These are phyloP conservation scores for Varanus salvator DNA, from an alignment of 2,113 vertebrate genomes.

Conservation along the genomic window DNA sequence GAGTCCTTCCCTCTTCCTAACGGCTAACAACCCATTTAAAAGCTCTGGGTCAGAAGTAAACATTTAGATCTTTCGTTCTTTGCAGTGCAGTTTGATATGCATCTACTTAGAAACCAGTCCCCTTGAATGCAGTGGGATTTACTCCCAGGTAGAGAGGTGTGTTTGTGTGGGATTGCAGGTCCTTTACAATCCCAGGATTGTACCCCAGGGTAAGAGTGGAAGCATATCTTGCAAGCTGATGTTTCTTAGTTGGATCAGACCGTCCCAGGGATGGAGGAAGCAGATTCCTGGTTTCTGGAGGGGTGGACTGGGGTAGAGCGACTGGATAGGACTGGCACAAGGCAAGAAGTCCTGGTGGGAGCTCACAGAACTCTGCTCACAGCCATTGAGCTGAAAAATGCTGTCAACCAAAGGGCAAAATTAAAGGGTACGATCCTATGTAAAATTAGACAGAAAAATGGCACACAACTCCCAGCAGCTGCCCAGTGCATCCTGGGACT, in stretches of 20 bases:
- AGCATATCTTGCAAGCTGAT: background rate
- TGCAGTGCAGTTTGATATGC: no score
- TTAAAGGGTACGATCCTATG: no score
- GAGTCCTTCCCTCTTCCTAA: background rate
- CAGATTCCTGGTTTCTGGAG: background rate
- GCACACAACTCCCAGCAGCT: no score
- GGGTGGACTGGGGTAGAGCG: background rate
- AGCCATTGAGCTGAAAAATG: constrained; percentile 63
- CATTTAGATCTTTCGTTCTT: background rate
- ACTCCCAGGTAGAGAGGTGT: background rate
- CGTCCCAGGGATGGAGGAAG: background rate
- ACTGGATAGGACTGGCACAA: background rate
- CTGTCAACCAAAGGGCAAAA: constrained; percentile 81
- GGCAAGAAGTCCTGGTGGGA: background rate
- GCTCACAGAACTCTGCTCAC: constrained; percentile 35
- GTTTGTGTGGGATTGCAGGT: background rate
- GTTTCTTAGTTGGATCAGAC: background rate
- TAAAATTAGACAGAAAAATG: no score
- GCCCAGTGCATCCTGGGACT: no score
- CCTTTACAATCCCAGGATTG: background rate
- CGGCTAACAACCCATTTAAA: background rate
- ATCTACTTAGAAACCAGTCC: background rate
- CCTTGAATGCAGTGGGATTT: background rate
- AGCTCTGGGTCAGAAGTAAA: background rate
- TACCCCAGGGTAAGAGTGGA: background rate